phyloP scores from a whole-genome alignment of 2,888 invertebrate genomes.

The Aphrophora alni region DNA sequence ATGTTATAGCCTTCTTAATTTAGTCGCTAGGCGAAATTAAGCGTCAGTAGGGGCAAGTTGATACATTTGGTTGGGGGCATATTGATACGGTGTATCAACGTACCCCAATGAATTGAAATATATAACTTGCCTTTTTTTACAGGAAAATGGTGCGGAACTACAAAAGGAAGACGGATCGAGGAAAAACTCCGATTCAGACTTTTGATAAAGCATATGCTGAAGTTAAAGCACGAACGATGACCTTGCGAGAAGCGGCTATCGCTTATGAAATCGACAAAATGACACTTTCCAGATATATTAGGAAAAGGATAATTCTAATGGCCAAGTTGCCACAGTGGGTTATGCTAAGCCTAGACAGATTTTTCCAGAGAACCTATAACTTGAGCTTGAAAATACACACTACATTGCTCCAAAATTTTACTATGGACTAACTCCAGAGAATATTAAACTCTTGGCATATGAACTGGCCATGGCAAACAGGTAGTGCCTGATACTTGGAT shows the following conservation, averaged over 20 bases:
- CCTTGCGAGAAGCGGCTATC: constrained; percentile 9
- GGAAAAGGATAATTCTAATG: background rate
- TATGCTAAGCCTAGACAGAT: constrained; percentile 9
- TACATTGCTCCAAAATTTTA: constrained; percentile 22
- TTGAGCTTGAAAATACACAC: background rate
- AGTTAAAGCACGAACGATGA: background rate
- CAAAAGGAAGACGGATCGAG: background rate
- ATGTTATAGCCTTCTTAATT: background rate
- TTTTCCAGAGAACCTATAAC: background rate
- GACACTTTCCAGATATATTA: background rate
- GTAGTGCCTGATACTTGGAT: background rate
- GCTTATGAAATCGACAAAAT: constrained; percentile 18
- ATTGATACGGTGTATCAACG: constrained; percentile 30
- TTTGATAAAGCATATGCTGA: background rate
- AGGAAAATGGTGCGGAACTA: constrained; percentile 20
- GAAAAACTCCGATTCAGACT: background rate
- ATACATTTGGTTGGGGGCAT: constrained; percentile 18
- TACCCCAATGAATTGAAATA: constrained; percentile 14
- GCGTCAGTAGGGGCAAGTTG: constrained; percentile 18
- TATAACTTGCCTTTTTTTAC: constrained; percentile 14
- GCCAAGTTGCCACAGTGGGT: background rate
- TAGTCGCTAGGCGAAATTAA: background rate
- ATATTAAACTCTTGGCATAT: constrained; percentile 6
- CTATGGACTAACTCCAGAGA: constrained; percentile 17
- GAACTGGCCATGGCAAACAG: constrained; percentile 9